A percentile compares a stretch with the other conserved stretches of the same genome.
Conservation (phyloP, 1,140 invertebrate genomes). For the Agraylea sexmaculata region DNA sequence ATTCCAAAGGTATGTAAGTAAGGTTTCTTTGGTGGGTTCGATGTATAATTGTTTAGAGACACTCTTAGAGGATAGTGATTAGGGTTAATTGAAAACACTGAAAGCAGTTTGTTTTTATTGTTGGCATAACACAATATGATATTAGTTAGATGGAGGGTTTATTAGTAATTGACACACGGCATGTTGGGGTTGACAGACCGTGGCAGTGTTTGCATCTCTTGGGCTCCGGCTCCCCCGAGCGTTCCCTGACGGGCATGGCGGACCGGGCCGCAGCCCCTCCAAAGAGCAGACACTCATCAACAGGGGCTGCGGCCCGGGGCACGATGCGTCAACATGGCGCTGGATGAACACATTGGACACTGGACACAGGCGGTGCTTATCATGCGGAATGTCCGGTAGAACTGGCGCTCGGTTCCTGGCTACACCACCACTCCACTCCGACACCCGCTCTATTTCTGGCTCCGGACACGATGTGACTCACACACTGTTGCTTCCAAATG, state of each 20-base stretch:
- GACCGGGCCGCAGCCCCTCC: constrained; percentile 1
- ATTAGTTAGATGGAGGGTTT: no score
- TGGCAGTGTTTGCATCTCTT: constrained; percentile 43
- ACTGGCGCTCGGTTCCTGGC: constrained; percentile 27
- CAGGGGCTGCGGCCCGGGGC: constrained; percentile 27
- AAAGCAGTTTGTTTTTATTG: no score
- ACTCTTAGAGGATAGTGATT: no score
- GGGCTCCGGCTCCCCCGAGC: constrained; percentile 36
- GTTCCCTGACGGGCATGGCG: constrained; percentile 18
- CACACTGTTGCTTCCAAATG: no score
- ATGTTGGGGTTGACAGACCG: constrained; percentile 30
- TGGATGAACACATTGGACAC: no score
- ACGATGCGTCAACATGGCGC: constrained; percentile 40
- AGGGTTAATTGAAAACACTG: no score
- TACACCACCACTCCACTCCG: constrained; percentile 28
- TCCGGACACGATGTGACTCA: constrained; percentile 30
- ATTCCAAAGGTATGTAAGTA: no score
- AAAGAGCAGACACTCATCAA: constrained; percentile 21
- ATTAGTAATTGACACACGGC: no score
- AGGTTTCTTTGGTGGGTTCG: no score
- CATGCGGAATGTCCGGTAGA: constrained; percentile 22
- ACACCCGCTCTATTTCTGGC: constrained; percentile 28
- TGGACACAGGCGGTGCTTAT: no score
- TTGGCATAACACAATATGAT: no score
- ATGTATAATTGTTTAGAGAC: no score